These are phyloP conservation scores for Phoxinus phoxinus DNA, from an alignment of 2,113 vertebrate genomes.

Conservation along the genomic window DNA sequence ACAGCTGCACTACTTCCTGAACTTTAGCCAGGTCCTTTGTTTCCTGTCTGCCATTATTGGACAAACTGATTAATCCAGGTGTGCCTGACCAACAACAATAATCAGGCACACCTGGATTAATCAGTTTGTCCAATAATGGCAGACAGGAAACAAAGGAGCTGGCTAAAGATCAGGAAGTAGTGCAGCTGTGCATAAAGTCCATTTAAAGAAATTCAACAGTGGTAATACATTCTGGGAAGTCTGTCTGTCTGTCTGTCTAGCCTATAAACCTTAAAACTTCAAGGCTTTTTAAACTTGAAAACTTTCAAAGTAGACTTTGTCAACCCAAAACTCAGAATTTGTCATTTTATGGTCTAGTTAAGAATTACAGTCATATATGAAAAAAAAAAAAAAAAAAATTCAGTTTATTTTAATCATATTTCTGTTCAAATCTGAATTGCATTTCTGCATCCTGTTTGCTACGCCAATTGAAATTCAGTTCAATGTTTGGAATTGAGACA, in stretches of 20 bases:
- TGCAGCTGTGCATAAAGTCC: too few relatives aligned
- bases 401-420: background rate
- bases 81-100: too few relatives aligned
- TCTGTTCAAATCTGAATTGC: background rate
- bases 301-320: background rate
- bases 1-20: too few relatives aligned
- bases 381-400: too few relatives aligned
- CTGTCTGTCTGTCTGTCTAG: background rate
- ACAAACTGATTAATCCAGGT: too few relatives aligned
- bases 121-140: too few relatives aligned
- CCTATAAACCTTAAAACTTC: background rate
- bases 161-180: too few relatives aligned
- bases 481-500: background rate
- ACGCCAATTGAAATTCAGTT: background rate
- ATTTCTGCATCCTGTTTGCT: background rate
- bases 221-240: background rate
- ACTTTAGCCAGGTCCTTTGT: too few relatives aligned
- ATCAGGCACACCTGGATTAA: too few relatives aligned
- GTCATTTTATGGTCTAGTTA: background rate
- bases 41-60: too few relatives aligned
- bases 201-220: background rate
- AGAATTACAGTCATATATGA: background rate
- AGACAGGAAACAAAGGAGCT: too few relatives aligned
- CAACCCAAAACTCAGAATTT: background rate
- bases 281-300: background rate